Base-by-base conservation (phyloP, 2,888 invertebrate species). In the Clepsis dumicolana region DNA sequence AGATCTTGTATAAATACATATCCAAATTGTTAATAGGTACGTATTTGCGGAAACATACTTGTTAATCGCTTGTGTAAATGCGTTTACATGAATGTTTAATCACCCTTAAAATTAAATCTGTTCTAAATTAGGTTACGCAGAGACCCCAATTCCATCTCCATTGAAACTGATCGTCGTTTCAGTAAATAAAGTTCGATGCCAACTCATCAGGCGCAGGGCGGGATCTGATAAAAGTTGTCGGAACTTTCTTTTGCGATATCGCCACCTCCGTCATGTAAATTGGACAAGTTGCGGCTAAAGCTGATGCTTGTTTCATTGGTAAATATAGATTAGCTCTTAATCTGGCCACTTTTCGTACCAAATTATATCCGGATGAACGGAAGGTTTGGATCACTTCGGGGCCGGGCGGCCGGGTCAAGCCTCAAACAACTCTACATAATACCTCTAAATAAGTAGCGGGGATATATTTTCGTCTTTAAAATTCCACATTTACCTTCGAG, bases 221-320 rank as follows among this genome's bases (percentile, higher is more conserved):
- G 87, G 86, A 90, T 91, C 90, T 85, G 90, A 91, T 91, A 91
- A 91, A 92, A 91, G 88, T 92, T 90, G 86, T 86, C 80, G 76
- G 82, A 92, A 91, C 87, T 92, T 91, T 90, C 90, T 90, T 91
- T 89, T 87, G 89, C 90, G 90, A 90, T 91, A 91, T 91, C 90
- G 87, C 87, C 91, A 91, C 91, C 91, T 90, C 82, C 91, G 89
- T 91, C 92, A 91, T 91, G 89, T 91, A 91, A 90, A 92, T 92
- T 91, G 87, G 90, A 91, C 89, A 91, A 91, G 88, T 91, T 90
- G 85, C 78, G 86, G 85, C 74, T 76, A 77, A 78, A 82, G 83
- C 85, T 85, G 87, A 89, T 87, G 88, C 84, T 88, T 89, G 86
- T 88, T 90, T 89, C 86, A 90, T 89, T 87, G 80, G 81, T 81